A percentile compares a stretch with the other conserved stretches of the same genome.
phyloP scores from a whole-genome alignment of 2,113 vertebrate species.

The Oncorhynchus keta region DNA sequence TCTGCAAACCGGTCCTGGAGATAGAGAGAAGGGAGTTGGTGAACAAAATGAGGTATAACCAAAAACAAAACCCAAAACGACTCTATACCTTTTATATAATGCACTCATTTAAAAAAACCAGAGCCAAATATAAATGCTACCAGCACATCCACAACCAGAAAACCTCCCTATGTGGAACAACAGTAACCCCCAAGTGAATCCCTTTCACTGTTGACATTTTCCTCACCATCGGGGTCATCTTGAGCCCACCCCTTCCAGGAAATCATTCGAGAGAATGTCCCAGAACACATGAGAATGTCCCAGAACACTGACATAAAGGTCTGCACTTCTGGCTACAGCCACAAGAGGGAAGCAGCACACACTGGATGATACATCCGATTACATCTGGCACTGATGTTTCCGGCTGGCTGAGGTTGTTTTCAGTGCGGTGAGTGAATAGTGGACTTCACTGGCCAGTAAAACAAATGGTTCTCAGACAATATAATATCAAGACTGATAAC shows the following conservation, averaged over 20 bases:
- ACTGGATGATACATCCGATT: background rate
- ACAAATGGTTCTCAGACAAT: background rate
- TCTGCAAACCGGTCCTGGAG: slow-evolving; percentile 88
- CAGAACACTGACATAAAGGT: slow-evolving; percentile 7
- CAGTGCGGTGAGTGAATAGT: slow-evolving; percentile 3
- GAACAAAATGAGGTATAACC: too few relatives aligned
- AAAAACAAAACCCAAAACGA: too few relatives aligned
- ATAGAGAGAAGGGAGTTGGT: background rate
- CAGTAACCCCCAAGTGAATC: too few relatives aligned
- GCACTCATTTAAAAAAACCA: too few relatives aligned
- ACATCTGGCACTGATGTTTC: background rate
- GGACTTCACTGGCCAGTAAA: background rate
- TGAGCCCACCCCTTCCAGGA: slow-evolving; percentile 19
- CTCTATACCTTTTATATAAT: too few relatives aligned
- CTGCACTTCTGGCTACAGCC: background rate
- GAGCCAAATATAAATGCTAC: too few relatives aligned
- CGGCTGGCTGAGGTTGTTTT: slow-evolving; percentile 1
- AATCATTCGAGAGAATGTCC: background rate
- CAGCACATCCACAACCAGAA: too few relatives aligned
- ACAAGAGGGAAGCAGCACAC: slow-evolving; percentile 28
- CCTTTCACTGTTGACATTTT: slow-evolving; percentile 24
- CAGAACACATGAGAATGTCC: slow-evolving; percentile 14
- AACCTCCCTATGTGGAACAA: too few relatives aligned
- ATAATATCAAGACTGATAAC: background rate
- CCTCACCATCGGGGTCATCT: slow-evolving; percentile 21